Conservation (phyloP, 2,888 invertebrate species). For the Sarcophaga variegata region DNA sequence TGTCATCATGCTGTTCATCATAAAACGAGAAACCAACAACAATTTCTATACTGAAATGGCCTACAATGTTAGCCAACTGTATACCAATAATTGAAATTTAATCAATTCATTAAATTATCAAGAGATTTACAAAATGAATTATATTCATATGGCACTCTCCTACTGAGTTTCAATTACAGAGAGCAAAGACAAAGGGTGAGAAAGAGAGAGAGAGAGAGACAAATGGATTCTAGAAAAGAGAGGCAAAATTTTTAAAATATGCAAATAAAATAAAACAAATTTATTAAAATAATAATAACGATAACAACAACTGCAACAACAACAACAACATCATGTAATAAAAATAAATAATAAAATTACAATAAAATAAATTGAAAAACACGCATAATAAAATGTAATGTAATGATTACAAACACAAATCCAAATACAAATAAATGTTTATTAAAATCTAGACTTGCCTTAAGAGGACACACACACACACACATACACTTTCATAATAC, state of each 20-base stretch:
- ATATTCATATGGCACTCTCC: background rate
- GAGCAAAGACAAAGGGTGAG: no score
- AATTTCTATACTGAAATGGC: background rate
- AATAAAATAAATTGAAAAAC: background rate
- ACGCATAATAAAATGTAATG: background rate
- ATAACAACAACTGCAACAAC: background rate
- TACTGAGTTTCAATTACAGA: no score
- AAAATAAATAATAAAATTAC: background rate
- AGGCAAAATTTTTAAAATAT: background rate
- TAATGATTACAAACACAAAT: background rate
- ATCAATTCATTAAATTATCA: background rate
- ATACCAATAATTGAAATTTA: background rate
- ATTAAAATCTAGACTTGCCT: conserved; percentile 11
- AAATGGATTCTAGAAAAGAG: no score
- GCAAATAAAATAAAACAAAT: background rate
- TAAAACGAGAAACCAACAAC: no score
- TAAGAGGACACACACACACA: background rate
- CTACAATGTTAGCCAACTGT: background rate
- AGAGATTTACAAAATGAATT: background rate
- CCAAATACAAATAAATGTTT: background rate
- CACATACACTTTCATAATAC: no score
- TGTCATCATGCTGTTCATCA: no score
- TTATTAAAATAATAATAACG: background rate
- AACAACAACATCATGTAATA: background rate
- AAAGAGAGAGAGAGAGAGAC: no score